Base-by-base conservation (phyloP, 1,140 invertebrate species). In the Drosophila parvula region DNA sequence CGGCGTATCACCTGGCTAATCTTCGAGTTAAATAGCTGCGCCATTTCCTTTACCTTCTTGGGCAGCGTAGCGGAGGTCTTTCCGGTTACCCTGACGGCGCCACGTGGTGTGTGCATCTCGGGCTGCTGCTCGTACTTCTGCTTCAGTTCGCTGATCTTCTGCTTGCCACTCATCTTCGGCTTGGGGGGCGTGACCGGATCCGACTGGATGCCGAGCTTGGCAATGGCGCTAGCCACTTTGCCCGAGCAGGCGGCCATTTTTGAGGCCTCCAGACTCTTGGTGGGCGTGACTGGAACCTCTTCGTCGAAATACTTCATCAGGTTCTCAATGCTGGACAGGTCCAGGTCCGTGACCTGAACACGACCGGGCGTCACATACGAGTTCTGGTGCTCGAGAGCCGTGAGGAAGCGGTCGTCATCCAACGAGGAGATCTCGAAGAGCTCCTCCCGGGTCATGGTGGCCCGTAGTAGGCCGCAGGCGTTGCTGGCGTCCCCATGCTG, bases 301-400 rank as follows among this genome's bases (percentile, higher is more conserved):
- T 91, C 90, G 55, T 91, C 88, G 27, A 91, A 91, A 44, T 91
- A 91, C 50, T 83, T 90, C 88, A 91, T 89, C 0, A 90, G 57
- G 63, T 91, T 89, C 34, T 91, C 88, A 50, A 91, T 90, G 57
- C 88, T 90, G 22, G 84, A 81, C 48, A 85, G 7, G 40, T 91
- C 81, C 41, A 91, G 38, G 12, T 88, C 79, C 5, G 83, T 85
- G 9, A 84, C 48, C 48, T 74, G 79, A 4, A 80, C 28, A 2
- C 64, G 65, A 0, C 44, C 14, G 36, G 14, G 59, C 0, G 56
- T 43, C 10, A 47, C 48, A 47, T 77, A 91, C 0, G 81, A 85
- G 44, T 89, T 90, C n/a, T 91, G 83, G 44, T 89, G 68, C 51
- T 91, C 90, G 32, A 89, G 40, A 1, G 90, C 90, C 0, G 68